Percentiles rank a stretch among this genome's conserved stretches.
phyloP scores from a whole-genome alignment of 2,113 vertebrate genomes.

The Phrynocephalus versicolor region DNA sequence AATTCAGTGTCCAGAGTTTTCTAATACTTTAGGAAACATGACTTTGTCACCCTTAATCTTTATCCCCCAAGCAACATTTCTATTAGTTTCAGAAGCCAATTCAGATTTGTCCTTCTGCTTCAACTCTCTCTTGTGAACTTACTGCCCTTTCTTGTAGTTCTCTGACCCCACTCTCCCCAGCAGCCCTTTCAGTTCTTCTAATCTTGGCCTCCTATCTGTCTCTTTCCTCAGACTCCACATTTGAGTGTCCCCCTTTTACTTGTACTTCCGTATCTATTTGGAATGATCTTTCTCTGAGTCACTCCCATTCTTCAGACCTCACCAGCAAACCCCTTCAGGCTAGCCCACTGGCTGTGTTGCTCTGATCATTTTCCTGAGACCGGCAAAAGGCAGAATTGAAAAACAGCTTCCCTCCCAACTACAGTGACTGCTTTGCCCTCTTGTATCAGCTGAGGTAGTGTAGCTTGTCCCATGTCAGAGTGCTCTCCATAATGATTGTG shows the following conservation, averaged over 20 bases:
- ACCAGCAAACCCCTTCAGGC: background rate
- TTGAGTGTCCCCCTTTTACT: background rate
- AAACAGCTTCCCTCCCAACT: background rate
- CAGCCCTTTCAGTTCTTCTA: background rate
- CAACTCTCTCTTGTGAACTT: slow-evolving; percentile 23
- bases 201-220: background rate
- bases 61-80: background rate
- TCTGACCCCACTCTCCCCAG: background rate
- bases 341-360: background rate
- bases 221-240: background rate
- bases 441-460: slow-evolving; percentile 8
- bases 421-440: background rate
- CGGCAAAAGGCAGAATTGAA: slow-evolving; percentile 11
- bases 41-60: background rate
- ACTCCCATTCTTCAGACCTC: slow-evolving; percentile 7
- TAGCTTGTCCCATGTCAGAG: background rate
- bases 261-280: background rate
- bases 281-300: slow-evolving; percentile 1
- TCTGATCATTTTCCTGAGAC: slow-evolving; percentile 1
- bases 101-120: slow-evolving; percentile 27
- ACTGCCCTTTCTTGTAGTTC: background rate
- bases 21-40: background rate
- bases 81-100: slow-evolving; percentile 27
- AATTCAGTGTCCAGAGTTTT: background rate
- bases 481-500: background rate